phyloP scores from a whole-genome alignment of 1,140 invertebrate genomes.

The Drosophila funebris region DNA sequence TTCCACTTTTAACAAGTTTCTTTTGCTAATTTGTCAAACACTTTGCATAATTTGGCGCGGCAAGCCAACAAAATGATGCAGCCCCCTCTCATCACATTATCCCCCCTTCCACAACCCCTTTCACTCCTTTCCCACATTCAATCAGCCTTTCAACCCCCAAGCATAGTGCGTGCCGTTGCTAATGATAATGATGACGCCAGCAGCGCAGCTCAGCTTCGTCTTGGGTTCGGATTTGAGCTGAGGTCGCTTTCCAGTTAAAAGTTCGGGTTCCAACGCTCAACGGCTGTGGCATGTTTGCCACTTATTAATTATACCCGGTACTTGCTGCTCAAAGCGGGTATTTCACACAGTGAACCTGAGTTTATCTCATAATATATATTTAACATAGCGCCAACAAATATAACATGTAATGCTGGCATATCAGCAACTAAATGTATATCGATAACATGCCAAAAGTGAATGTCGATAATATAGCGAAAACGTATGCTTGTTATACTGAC shows the following conservation, averaged over 20 bases:
- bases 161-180: slow-evolving; percentile 4
- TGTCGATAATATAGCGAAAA: too few species aligned
- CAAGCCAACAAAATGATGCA: slow-evolving; percentile 32
- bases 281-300: slow-evolving; percentile 43
- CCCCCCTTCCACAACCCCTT: not conserved
- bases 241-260: not conserved
- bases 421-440: too few species aligned
- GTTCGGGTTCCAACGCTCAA: not conserved
- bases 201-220: not conserved
- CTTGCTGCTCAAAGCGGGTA: not conserved
- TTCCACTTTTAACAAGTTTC: slow-evolving; percentile 77
- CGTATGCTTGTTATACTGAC: too few species aligned
- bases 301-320: slow-evolving; percentile 50
- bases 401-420: not conserved
- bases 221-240: not conserved
- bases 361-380: too few species aligned
- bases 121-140: not conserved
- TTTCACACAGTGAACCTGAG: not conserved
- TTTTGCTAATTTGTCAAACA: slow-evolving; percentile 81
- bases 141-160: too few species aligned
- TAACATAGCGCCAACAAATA: too few species aligned
- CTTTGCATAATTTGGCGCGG: slow-evolving; percentile 74
- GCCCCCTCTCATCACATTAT: not conserved
- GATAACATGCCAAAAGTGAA: too few species aligned
- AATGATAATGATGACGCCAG: slow-evolving; percentile 10